These are phyloP conservation scores for Seira musarum DNA, from an alignment of 2,888 invertebrate species.

Conservation along the genomic window DNA sequence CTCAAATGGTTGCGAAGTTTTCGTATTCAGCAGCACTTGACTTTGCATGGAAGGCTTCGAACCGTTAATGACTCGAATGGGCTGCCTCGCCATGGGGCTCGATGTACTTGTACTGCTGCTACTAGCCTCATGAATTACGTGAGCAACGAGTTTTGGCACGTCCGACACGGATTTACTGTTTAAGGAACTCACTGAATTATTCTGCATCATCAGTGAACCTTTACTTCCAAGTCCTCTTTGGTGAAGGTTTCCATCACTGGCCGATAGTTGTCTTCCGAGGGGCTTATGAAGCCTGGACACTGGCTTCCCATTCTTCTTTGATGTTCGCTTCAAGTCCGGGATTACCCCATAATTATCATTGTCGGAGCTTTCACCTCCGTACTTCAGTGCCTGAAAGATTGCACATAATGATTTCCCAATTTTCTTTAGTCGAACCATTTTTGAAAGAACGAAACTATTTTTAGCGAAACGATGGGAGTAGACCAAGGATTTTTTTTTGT, in stretches of 20 bases:
- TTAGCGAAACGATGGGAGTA: neutral
- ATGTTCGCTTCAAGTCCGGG: neutral
- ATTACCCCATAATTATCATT: neutral
- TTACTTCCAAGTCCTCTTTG: neutral
- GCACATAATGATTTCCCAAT: slow-evolving; percentile 56
- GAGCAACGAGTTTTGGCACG: slow-evolving; percentile 58
- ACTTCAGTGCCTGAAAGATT: slow-evolving; percentile 67
- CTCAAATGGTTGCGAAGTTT: slow-evolving; percentile 94
- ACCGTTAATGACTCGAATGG: slow-evolving; percentile 94
- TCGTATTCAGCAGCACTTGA: slow-evolving; percentile 90
- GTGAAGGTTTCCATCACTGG: slow-evolving; percentile 47
- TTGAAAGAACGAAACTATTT: neutral
- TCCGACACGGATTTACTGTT: slow-evolving; percentile 51
- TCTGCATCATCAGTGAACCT: neutral
- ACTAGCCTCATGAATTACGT: slow-evolving; percentile 56
- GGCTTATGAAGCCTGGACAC: slow-evolving; percentile 11
- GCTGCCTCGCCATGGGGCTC: slow-evolving; percentile 83
- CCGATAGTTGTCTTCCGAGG: slow-evolving; percentile 36
- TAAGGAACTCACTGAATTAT: slow-evolving; percentile 34
- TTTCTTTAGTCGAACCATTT: slow-evolving; percentile 52
- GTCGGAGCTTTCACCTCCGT: slow-evolving; percentile 49
- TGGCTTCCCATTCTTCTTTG: slow-evolving; percentile 4
- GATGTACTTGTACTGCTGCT: slow-evolving; percentile 72
- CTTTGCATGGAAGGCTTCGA: slow-evolving; percentile 93
- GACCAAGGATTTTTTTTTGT: neutral